Evolutionary conservation across 2,797 vertebrate genomes (phyloP), one percentile per base, ranked within the genome.

Genomic region (Hemibagrus guttatus): DNA sequence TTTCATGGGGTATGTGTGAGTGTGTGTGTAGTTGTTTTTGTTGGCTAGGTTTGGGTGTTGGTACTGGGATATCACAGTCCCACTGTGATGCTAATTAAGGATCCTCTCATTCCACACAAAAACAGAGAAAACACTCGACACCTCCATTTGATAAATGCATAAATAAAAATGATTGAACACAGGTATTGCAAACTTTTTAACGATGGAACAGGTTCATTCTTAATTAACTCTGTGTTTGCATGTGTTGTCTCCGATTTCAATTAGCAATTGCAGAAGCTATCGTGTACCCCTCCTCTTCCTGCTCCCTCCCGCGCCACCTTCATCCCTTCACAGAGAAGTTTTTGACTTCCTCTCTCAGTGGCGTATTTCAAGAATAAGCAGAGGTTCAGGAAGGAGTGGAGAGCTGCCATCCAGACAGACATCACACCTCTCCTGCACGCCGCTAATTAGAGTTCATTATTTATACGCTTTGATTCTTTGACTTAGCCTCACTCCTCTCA

Each of bases 381-480:
- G 91, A 91, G 90, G 93, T 95, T 94, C 90, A 93, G 92, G 94
- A 93, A 91, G 93, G 90, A 93, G 90, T 76, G 79, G 88, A 91
- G 94, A 68, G 88, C 92, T 92, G 93, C 93, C 92, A 93, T 92
- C 84, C 82, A 93, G 93, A 89, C 93, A 95, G 91, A 89, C 93
- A 94, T 95, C 94, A 94, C 95, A 93, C 94, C 93, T 94, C 93
- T 93, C 91, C 92, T 92, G 91, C 93, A 93, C 91, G 87, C 92
- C 76, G 91, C 94, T 96, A 96, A 96, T 96, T 96, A 95, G 91
- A 94, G 92, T 95, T 95, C 94, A 96, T 96, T 95, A 96, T 96
- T 95, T 95, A 95, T 95, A 95, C 92, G 81, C 94, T 96, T 96
- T 96, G 95, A 96, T 95, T 95, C 94, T 96, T 96, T 96, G 95